A percentile compares a stretch with the other conserved stretches of the same genome.
Conservation (phyloP, 2,113 vertebrate genomes). For the Coptodon rendalli region DNA sequence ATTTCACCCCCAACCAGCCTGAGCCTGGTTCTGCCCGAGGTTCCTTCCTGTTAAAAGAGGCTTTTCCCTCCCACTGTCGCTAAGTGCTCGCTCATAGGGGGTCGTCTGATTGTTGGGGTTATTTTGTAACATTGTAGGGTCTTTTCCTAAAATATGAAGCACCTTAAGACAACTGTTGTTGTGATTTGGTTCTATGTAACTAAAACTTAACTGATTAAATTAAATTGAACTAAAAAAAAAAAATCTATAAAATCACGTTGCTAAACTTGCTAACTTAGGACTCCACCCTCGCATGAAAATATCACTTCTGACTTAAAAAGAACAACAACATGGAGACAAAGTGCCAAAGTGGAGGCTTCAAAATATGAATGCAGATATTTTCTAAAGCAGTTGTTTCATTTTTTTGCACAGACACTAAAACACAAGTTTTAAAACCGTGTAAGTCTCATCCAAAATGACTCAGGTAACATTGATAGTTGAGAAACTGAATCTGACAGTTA, state of each 20-base stretch:
- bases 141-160: background rate
- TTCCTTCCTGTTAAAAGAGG: background rate
- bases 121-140: background rate
- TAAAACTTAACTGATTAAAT: background rate
- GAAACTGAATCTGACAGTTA: background rate
- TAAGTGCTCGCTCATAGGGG: background rate
- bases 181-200: fast-evolving
- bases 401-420: background rate
- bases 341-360: background rate
- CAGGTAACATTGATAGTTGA: fast-evolving
- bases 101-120: background rate
- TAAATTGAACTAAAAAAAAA: background rate
- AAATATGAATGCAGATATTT: background rate
- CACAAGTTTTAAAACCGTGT: fast-evolving
- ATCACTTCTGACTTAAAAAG: fast-evolving
- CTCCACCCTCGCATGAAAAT: background rate
- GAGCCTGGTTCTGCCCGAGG: fast-evolving
- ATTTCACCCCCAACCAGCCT: background rate
- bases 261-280: background rate
- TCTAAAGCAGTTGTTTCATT: background rate
- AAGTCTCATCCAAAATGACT: background rate
- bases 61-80: background rate
- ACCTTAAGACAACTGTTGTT: background rate
- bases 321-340: background rate
- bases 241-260: background rate